Conservation (phyloP, 37 sponge, comb jelly and placozoan species). For the Petrosia ficiformis region DNA sequence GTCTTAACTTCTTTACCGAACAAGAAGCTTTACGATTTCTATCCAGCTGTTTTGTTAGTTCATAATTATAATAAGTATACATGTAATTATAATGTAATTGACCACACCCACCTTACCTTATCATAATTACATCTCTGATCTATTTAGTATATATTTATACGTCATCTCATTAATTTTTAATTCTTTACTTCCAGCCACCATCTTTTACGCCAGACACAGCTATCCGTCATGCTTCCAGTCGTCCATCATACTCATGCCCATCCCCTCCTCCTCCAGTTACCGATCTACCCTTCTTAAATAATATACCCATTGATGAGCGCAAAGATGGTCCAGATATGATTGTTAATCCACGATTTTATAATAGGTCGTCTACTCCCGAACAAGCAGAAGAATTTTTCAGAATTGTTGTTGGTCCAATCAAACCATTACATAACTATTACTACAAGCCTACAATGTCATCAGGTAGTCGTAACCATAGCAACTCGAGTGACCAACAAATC, state of each 20-base stretch:
- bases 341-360: not conserved
- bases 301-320: not conserved
- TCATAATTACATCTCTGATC: too few species aligned
- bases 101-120: too few species aligned
- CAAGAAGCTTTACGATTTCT: constrained; percentile 52
- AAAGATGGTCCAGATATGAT: not conserved
- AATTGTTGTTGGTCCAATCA: not conserved
- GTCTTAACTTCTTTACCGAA: constrained; percentile 61
- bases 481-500: too few species aligned
- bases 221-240: not conserved
- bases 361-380: not conserved
- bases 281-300: not conserved
- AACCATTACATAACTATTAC: not conserved
- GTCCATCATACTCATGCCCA: constrained; percentile 9
- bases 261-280: constrained; percentile 10
- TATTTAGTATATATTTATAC: not conserved
- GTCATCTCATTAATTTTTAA: too few species aligned
- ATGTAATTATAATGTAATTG: not conserved
- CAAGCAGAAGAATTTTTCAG: not conserved
- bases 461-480: too few species aligned
- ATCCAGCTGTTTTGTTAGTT: constrained; percentile 54
- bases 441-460: too few species aligned
- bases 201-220: constrained; percentile 8
- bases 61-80: not conserved
- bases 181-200: not conserved